Conservation (phyloP, 2,113 vertebrate genomes). For the Theropithecus gelada region DNA sequence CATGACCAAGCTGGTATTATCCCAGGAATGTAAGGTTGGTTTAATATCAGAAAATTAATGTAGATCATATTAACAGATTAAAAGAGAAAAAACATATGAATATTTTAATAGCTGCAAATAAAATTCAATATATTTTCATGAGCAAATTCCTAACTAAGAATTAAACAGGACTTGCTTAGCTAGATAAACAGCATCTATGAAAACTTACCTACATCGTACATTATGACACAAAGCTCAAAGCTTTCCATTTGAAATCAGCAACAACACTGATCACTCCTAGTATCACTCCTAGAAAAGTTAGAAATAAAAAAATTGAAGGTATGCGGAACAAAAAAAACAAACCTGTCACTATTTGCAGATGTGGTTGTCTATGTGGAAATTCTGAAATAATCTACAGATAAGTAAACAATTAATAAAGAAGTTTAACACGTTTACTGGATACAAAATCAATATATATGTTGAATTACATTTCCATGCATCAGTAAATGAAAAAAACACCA, state of each 20-base stretch:
- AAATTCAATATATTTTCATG: neutral
- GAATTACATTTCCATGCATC: neutral
- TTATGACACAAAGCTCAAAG: neutral
- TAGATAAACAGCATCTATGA: neutral
- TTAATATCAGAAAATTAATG: neutral
- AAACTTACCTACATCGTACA: neutral
- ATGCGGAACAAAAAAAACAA: neutral
- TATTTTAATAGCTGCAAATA: neutral
- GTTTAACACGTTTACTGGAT: neutral
- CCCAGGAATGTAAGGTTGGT: conserved; percentile 24
- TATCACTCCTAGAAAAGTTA: neutral
- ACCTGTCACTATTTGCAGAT: neutral
- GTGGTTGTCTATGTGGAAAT: neutral
- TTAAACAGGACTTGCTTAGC: neutral
- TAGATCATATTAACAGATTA: neutral
- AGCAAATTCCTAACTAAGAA: neutral
- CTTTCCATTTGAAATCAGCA: neutral
- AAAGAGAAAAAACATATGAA: neutral
- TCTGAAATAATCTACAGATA: neutral
- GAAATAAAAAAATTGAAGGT: neutral
- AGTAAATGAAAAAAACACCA: neutral
- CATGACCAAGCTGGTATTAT: neutral
- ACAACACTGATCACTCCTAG: neutral
- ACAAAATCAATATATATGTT: neutral
- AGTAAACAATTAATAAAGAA: neutral